phyloP scores from a whole-genome alignment of 2,888 invertebrate genomes.

The Scotopteryx bipunctaria region DNA sequence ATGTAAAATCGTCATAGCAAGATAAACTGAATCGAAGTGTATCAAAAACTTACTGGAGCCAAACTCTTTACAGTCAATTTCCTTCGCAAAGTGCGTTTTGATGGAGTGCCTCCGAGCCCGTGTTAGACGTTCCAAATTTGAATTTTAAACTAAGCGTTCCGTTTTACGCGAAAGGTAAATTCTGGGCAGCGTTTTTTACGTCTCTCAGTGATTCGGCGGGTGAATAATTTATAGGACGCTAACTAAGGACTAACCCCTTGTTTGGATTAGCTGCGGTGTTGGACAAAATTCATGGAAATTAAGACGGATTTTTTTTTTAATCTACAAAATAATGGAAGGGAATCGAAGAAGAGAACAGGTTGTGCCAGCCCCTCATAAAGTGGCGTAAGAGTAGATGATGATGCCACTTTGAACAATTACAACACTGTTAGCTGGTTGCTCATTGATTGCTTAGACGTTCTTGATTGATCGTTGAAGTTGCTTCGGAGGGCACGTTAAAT shows the following conservation, averaged over 20 bases:
- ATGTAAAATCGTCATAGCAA: not conserved
- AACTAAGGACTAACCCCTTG: constrained; percentile 40
- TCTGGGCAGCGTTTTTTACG: constrained; percentile 61
- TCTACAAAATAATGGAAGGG: too few relatives aligned
- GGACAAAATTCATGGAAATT: constrained; percentile 17
- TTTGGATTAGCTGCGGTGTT: constrained; percentile 33
- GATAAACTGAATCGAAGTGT: not conserved
- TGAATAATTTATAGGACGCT: constrained; percentile 58
- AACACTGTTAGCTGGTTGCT: too few relatives aligned
- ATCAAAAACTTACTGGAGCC: not conserved
- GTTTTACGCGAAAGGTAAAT: constrained; percentile 71
- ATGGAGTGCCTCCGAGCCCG: constrained; percentile 47
- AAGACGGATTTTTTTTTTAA: too few relatives aligned
- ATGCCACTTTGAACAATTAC: too few relatives aligned
- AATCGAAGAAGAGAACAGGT: too few relatives aligned
- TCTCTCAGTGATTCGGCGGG: constrained; percentile 59
- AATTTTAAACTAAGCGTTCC: constrained; percentile 79
- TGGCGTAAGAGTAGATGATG: too few relatives aligned
- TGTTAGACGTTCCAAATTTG: constrained; percentile 74
- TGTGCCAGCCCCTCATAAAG: too few relatives aligned
- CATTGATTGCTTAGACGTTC: too few relatives aligned
- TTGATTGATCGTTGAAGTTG: too few relatives aligned
- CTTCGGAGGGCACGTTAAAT: too few relatives aligned
- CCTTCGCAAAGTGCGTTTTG: constrained; percentile 28
- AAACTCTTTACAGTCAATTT: constrained; percentile 18